These are phyloP conservation scores for Megastigmus dorsalis DNA, from an alignment of 2,888 invertebrate species.

Conservation along the genomic window DNA sequence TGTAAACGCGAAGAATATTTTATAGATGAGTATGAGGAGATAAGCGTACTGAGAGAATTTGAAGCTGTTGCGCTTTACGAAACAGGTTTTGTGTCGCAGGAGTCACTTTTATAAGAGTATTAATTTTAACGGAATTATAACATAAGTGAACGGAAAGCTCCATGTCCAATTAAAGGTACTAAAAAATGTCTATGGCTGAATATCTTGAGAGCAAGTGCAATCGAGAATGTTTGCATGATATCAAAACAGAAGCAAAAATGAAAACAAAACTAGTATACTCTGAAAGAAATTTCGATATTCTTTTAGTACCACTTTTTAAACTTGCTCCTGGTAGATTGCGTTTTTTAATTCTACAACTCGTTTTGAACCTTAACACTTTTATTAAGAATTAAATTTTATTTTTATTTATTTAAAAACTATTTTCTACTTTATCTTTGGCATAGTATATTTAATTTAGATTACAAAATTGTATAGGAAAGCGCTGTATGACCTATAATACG, in stretches of 20 bases:
- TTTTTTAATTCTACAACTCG: background rate
- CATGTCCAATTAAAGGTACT: constrained; percentile 8
- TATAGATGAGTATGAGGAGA: background rate
- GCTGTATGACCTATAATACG: background rate
- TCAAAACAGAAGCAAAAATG: constrained; percentile 7
- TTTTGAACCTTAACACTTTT: constrained; percentile 1
- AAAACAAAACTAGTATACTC: constrained; percentile 7
- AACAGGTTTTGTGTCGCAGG: background rate
- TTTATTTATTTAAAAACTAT: background rate
- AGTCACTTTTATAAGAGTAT: constrained; percentile 5
- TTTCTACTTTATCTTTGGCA: background rate
- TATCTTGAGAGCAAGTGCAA: constrained; percentile 4
- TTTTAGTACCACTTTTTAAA: constrained; percentile 34
- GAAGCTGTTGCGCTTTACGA: background rate
- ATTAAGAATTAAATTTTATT: background rate
- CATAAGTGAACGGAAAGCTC: constrained; percentile 1
- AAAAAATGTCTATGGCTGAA: constrained; percentile 10
- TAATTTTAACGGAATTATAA: constrained; percentile 8
- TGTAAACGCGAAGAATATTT: background rate
- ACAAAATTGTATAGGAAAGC: background rate
- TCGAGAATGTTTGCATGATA: constrained; percentile 3
- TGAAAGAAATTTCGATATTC: constrained; percentile 10
- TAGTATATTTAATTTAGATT: background rate
- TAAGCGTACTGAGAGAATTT: constrained; percentile 5
- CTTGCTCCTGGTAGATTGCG: background rate